Percentiles rank a stretch among this genome's conserved stretches.
Conservation (phyloP, 92 coral and sea anemone genomes). For the Porites rus region DNA sequence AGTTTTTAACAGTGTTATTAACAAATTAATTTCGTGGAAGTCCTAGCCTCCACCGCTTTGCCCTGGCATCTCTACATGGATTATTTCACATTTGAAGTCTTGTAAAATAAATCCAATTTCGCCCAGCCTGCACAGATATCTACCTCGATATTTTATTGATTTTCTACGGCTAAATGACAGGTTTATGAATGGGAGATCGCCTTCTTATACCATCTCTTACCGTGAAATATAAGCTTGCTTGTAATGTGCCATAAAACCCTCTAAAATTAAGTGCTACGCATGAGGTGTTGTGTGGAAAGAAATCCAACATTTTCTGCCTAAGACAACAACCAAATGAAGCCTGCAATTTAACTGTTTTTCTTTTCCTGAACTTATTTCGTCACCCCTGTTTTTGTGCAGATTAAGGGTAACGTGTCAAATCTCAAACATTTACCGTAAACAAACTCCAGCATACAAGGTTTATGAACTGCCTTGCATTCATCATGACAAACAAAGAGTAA, state of each 20-base stretch:
- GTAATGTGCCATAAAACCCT: neutral
- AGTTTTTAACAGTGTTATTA: neutral
- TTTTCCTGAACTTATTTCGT: no score
- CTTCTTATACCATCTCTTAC: neutral
- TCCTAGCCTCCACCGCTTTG: neutral
- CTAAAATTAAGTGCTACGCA: neutral
- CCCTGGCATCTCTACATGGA: neutral
- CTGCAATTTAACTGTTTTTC: neutral
- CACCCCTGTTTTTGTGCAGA: neutral
- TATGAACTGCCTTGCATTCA: neutral
- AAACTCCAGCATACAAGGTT: constrained; percentile 3
- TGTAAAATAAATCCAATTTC: neutral
- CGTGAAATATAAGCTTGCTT: neutral
- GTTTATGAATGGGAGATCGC: neutral
- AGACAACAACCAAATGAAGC: neutral
- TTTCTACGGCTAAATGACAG: neutral
- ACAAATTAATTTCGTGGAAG: neutral
- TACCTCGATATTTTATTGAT: neutral
- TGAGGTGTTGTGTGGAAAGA: neutral
- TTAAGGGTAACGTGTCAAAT: constrained; percentile 14
- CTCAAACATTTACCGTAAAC: constrained; percentile 18
- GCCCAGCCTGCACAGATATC: no score
- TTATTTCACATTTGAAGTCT: neutral
- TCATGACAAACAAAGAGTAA: constrained; percentile 17
- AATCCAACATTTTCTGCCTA: neutral